These are phyloP conservation scores for Coecobrya sp. DNA, from an alignment of 2,888 invertebrate species.

Conservation along the genomic window DNA sequence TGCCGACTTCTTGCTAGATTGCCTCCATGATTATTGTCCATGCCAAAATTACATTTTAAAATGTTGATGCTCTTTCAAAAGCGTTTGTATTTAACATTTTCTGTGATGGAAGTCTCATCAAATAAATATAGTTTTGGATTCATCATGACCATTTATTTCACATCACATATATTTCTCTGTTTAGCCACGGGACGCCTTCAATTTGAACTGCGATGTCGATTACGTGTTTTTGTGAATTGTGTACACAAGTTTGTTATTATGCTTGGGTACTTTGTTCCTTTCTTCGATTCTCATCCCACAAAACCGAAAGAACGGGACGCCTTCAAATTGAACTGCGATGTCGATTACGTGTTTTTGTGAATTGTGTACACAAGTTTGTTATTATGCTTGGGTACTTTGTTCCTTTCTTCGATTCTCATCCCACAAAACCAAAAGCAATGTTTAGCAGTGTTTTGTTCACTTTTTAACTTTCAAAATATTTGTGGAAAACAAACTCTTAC, in stretches of 20 bases:
- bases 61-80: not conserved
- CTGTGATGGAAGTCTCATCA: not conserved
- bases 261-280: not conserved
- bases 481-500: slow-evolving; percentile 7
- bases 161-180: not conserved
- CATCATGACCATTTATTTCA: slow-evolving; percentile 14
- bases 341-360: not conserved
- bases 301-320: not conserved
- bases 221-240: not conserved
- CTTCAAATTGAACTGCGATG: slow-evolving; percentile 23
- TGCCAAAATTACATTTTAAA: not conserved
- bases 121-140: not conserved
- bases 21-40: slow-evolving; percentile 3
- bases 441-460: not conserved
- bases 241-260: not conserved
- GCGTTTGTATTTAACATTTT: not conserved
- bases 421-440: not conserved
- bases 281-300: not conserved
- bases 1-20: not conserved
- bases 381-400: not conserved
- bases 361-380: not conserved
- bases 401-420: not conserved
- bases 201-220: slow-evolving; percentile 20
- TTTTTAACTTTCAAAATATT: slow-evolving; percentile 16
- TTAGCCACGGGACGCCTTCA: slow-evolving; percentile 35